phyloP scores from a whole-genome alignment of 2,797 vertebrate species.

The Avahi laniger region DNA sequence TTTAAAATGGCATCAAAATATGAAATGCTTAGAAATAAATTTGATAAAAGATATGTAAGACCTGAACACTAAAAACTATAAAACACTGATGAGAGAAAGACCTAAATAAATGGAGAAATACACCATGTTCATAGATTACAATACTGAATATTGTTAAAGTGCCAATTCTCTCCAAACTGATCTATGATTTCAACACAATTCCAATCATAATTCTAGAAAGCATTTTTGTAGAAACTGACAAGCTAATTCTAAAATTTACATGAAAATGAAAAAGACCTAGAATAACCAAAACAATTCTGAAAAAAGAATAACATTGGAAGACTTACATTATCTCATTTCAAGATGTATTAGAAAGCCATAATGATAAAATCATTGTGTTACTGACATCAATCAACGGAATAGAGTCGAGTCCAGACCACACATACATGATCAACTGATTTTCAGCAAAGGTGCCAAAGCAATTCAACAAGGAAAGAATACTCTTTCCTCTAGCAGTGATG shows the following conservation, averaged over 20 bases:
- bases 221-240: conserved; percentile 6
- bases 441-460: neutral
- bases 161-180: neutral
- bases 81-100: neutral
- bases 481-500: neutral
- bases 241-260: conserved; percentile 26
- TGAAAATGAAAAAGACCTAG: conserved; percentile 33
- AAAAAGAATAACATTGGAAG: conserved; percentile 34
- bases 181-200: neutral
- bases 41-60: neutral
- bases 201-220: neutral
- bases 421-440: neutral
- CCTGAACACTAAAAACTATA: neutral
- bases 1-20: neutral
- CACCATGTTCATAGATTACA: neutral
- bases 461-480: conserved; percentile 4
- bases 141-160: neutral
- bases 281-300: conserved; percentile 17
- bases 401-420: neutral
- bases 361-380: neutral
- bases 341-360: neutral
- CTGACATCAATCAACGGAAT: neutral
- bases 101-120: neutral
- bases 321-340: neutral
- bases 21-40: neutral